Conservation (phyloP, 2,888 invertebrate genomes). For the Lymantria dispar region DNA sequence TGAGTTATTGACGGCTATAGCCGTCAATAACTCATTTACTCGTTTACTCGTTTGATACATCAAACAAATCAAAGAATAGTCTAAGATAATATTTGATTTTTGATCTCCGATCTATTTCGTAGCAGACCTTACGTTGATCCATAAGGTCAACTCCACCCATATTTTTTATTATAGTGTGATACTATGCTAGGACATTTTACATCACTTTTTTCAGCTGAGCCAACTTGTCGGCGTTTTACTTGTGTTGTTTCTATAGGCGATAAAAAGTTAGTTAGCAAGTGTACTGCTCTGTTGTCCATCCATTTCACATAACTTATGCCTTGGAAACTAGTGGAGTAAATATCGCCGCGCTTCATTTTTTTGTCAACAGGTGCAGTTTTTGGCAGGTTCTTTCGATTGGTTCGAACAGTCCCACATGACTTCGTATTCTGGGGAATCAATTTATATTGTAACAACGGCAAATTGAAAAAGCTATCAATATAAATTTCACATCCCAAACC, state of each 20-base stretch:
- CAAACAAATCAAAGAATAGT: background rate
- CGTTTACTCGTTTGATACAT: too few species aligned
- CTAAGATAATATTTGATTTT: constrained; percentile 2
- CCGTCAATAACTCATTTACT: too few species aligned
- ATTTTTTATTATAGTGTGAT: background rate
- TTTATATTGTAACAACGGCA: constrained; percentile 13
- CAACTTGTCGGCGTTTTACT: background rate
- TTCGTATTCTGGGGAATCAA: background rate
- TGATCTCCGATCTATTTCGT: background rate
- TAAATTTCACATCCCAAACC: constrained; percentile 10
- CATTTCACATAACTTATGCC: constrained; percentile 5
- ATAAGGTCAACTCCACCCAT: background rate
- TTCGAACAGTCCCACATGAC: background rate
- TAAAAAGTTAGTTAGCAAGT: background rate
- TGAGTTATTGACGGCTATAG: background rate
- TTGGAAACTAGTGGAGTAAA: constrained; percentile 1
- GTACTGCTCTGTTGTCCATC: too few species aligned
- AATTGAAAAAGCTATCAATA: constrained; percentile 18
- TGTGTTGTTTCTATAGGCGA: background rate
- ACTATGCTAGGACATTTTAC: background rate
- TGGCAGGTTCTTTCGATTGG: background rate
- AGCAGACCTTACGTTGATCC: background rate
- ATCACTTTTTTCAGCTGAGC: background rate
- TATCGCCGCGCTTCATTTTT: constrained; percentile 1
- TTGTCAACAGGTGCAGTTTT: background rate